phyloP scores from a whole-genome alignment of 2,888 invertebrate genomes.

The Ommatoiulus sabulosus region DNA sequence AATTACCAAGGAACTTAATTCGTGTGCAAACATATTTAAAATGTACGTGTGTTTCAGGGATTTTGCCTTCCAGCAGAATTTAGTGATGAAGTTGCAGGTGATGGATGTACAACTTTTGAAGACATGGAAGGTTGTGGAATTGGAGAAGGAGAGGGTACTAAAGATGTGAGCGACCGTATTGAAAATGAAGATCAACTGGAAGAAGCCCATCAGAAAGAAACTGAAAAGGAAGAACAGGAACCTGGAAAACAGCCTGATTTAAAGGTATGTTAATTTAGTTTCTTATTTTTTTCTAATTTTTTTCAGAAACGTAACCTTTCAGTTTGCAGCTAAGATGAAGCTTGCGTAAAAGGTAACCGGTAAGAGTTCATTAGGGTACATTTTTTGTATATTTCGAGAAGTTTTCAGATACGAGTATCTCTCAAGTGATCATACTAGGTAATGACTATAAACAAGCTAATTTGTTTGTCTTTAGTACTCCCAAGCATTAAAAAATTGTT shows the following conservation, averaged over 20 bases:
- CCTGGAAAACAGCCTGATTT: conserved; percentile 71
- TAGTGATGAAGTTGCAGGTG: conserved; percentile 71
- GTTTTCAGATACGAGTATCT: too few species aligned
- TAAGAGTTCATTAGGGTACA: too few species aligned
- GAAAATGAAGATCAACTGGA: conserved; percentile 91
- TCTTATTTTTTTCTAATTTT: not conserved
- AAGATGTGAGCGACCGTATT: conserved; percentile 94
- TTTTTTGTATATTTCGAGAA: too few species aligned
- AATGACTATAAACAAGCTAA: too few species aligned
- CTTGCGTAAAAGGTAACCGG: too few species aligned
- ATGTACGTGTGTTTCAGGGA: conserved; percentile 72
- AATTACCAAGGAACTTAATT: not conserved
- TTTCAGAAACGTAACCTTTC: too few species aligned
- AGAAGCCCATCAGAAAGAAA: conserved; percentile 84
- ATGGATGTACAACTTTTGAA: conserved; percentile 69
- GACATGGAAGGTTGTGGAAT: conserved; percentile 82
- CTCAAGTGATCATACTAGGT: too few species aligned
- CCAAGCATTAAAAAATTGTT: too few species aligned
- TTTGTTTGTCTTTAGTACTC: too few species aligned
- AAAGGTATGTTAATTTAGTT: conserved; percentile 67
- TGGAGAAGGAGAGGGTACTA: conserved; percentile 92
- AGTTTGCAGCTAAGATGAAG: too few species aligned
- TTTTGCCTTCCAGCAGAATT: conserved; percentile 93
- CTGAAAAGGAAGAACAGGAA: conserved; percentile 77
- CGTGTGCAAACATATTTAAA: not conserved